Percentiles rank a stretch among this genome's conserved stretches.
These are phyloP conservation scores for Coelopa frigida DNA, from an alignment of 1,140 invertebrate species.

Conservation along the genomic window DNA sequence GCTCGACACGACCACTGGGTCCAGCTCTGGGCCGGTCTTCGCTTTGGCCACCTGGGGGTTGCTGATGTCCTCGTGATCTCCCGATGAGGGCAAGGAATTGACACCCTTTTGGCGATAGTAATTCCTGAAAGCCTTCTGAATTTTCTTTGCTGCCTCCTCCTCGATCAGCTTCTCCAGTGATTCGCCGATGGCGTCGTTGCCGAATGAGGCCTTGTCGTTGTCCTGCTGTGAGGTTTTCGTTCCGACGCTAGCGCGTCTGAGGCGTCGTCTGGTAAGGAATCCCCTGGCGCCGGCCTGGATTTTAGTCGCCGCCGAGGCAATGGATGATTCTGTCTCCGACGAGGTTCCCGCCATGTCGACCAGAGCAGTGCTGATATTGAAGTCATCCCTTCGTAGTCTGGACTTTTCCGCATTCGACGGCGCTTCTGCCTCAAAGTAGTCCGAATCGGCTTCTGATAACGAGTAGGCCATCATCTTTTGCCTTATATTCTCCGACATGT, in stretches of 20 bases:
- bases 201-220: conserved; percentile 30
- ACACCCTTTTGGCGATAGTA: conserved; percentile 11
- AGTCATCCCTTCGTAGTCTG: conserved; percentile 21
- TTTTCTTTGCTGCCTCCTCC: conserved; percentile 34
- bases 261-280: conserved; percentile 26
- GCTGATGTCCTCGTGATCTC: no score
- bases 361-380: conserved; percentile 36
- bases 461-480: conserved; percentile 42
- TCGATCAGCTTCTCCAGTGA: conserved; percentile 38
- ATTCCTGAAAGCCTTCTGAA: conserved; percentile 23
- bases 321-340: conserved; percentile 41
- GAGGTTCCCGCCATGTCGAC: conserved; percentile 32
- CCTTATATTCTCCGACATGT: conserved; percentile 35
- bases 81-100: no score
- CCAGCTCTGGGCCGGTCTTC: background rate
- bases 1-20: conserved; percentile 15
- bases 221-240: conserved; percentile 25
- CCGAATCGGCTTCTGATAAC: conserved; percentile 37
- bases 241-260: conserved; percentile 30
- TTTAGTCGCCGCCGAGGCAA: conserved; percentile 37
- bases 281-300: conserved; percentile 35
- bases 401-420: conserved; percentile 18
- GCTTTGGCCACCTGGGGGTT: conserved; percentile 11
- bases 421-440: conserved; percentile 15
- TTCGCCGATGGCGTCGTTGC: conserved; percentile 40